Percentiles rank a stretch among this genome's conserved stretches.
phyloP scores from a whole-genome alignment of 2,888 invertebrate genomes.

The Yponomeuta sedellus region DNA sequence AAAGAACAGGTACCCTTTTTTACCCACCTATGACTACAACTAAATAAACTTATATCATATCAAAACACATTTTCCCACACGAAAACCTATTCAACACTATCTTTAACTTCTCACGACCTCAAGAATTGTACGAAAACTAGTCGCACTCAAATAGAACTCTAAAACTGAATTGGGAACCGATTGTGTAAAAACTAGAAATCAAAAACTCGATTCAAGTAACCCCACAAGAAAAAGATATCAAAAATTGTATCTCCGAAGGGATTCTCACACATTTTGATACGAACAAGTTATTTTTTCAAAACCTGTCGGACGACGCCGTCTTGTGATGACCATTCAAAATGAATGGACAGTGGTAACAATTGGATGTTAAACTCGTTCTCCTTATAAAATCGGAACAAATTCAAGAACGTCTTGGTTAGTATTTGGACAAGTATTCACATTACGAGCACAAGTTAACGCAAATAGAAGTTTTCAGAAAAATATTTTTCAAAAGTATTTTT shows the following conservation, averaged over 20 bases:
- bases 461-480: background rate
- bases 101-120: conserved; percentile 36
- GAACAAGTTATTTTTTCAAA: conserved; percentile 34
- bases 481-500: background rate
- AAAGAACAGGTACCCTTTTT: too few relatives aligned
- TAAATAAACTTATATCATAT: background rate
- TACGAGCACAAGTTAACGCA: background rate
- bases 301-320: conserved; percentile 43
- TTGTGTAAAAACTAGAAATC: conserved; percentile 25
- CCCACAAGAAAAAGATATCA: background rate
- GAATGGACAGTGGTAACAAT: conserved; percentile 8
- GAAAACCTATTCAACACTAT: conserved; percentile 22
- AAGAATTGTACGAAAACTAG: conserved; percentile 21
- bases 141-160: background rate
- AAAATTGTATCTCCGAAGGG: conserved; percentile 25
- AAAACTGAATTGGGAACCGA: conserved; percentile 25
- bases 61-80: background rate
- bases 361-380: conserved; percentile 31
- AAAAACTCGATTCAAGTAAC: background rate
- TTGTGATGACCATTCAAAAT: conserved; percentile 23
- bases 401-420: background rate
- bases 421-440: background rate
- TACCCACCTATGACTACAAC: background rate
- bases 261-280: conserved; percentile 40
- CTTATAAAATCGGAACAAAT: conserved; percentile 19